phyloP scores from a whole-genome alignment of 2,888 invertebrate species.

The Bombyx huttoni region DNA sequence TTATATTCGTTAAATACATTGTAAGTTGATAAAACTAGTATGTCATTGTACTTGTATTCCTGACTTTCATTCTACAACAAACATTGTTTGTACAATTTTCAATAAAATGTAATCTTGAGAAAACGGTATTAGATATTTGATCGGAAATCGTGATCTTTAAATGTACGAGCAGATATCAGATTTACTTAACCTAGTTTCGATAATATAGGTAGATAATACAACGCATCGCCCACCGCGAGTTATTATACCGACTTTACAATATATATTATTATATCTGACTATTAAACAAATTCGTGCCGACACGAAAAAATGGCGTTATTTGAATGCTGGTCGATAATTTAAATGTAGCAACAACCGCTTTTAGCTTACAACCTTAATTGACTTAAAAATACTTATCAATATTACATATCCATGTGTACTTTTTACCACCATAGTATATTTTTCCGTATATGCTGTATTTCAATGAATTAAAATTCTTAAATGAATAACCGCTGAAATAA shows the following conservation, averaged over 20 bases:
- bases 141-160: slow-evolving; percentile 33
- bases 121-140: slow-evolving; percentile 5
- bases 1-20: too few relatives aligned
- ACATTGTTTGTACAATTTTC: background rate
- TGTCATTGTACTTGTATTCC: background rate
- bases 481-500: slow-evolving; percentile 11
- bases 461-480: slow-evolving; percentile 15
- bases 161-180: slow-evolving; percentile 32
- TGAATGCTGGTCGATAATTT: slow-evolving; percentile 72
- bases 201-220: slow-evolving; percentile 10
- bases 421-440: slow-evolving; percentile 13
- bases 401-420: slow-evolving; percentile 27
- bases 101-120: background rate
- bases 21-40: too few relatives aligned
- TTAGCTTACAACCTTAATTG: slow-evolving; percentile 73
- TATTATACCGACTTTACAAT: slow-evolving; percentile 35
- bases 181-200: slow-evolving; percentile 17
- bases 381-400: slow-evolving; percentile 73
- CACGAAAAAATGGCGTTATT: slow-evolving; percentile 72
- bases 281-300: slow-evolving; percentile 70
- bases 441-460: slow-evolving; percentile 26
- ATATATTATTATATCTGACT: slow-evolving; percentile 48
- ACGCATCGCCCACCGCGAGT: slow-evolving; percentile 45
- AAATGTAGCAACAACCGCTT: slow-evolving; percentile 73
- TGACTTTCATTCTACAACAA: background rate